Evolutionary conservation across 2,888 invertebrate genomes (phyloP), one percentile per base, ranked within the genome.

Genomic region (Schizotus pectinicornis): DNA sequence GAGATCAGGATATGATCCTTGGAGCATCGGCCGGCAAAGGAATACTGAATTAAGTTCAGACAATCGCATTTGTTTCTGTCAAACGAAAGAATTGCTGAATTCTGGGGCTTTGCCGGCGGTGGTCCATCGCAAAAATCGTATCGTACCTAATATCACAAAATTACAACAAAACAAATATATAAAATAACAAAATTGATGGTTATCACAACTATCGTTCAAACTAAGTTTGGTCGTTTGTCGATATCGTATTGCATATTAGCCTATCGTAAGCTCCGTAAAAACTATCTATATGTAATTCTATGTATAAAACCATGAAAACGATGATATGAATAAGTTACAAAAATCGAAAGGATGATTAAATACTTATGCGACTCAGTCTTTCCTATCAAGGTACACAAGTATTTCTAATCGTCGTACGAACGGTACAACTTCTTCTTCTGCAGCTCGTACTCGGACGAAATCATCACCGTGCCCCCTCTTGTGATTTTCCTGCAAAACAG

Each of bases 361-460:
- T 9, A 35, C 9, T n/a, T 46, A 46, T 38, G 39, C 12, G 31
- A 7, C 22, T 36, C 49, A 56, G 55, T 56, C 48, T 56, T 49
- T 47, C 13, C 32, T 7, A 32, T 31, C 36, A 38, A 41, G 38
- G 47, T 39, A 54, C 50, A 50, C 14, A 49, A 34, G 43, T 36
- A 53, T 49, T 46, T 30, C 13, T 45, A 56, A n/a, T 59, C 59
- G 41, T 59, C 59, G 39, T 56, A 67, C 49, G 89, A 88, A 74
- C 92, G 84, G 84, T 93, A 94, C 71, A 95, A 83, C 82, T 94
- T 94, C 81, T 91, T 92, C 84, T 94, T 94, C 77, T 89, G 89
- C 81, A 95, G 84, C 76, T 88, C 88, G 83, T 92, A 94, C 78
- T 89, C 90, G 71, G 90, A 88, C 82, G 92, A 91, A 80, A 94